A percentile compares a stretch with the other conserved stretches of the same genome.
Conservation (phyloP, 2,113 vertebrate species). For the Acrocephalus arundinaceus region DNA sequence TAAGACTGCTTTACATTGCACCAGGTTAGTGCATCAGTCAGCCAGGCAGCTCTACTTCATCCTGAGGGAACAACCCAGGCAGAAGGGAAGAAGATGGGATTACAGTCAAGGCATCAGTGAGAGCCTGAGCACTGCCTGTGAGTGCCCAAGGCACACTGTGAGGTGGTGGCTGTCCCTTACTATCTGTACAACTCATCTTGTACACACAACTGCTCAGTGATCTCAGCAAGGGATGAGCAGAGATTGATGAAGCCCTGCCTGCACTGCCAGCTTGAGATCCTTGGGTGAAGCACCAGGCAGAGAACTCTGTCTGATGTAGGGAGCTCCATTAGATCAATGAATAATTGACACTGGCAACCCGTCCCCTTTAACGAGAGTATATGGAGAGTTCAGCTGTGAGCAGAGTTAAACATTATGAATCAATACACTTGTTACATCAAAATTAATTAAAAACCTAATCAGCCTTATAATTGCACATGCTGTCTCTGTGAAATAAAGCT, state of each 20-base stretch:
- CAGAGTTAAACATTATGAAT: conserved; percentile 19
- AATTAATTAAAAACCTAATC: conserved; percentile 48
- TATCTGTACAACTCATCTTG: background rate
- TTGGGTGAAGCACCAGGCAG: background rate
- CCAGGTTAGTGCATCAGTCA: background rate
- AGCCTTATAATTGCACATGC: conserved; percentile 13
- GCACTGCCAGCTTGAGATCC: background rate
- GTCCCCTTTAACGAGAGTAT: background rate
- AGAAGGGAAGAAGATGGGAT: background rate
- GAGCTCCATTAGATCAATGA: background rate
- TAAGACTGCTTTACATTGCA: background rate
- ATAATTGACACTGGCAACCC: background rate
- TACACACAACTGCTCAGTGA: background rate
- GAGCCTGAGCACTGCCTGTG: background rate
- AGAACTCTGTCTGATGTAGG: background rate
- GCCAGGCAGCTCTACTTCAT: background rate
- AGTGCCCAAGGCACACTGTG: background rate
- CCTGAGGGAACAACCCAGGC: background rate
- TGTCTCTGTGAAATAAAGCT: conserved; percentile 10
- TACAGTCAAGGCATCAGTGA: background rate
- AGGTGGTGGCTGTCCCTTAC: background rate
- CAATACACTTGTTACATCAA: background rate
- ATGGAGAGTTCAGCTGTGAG: background rate
- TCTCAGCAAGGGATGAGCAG: background rate
- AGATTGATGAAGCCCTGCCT: background rate